These are phyloP conservation scores for Catharus ustulatus DNA, from an alignment of 2,797 vertebrate genomes.

Conservation along the genomic window DNA sequence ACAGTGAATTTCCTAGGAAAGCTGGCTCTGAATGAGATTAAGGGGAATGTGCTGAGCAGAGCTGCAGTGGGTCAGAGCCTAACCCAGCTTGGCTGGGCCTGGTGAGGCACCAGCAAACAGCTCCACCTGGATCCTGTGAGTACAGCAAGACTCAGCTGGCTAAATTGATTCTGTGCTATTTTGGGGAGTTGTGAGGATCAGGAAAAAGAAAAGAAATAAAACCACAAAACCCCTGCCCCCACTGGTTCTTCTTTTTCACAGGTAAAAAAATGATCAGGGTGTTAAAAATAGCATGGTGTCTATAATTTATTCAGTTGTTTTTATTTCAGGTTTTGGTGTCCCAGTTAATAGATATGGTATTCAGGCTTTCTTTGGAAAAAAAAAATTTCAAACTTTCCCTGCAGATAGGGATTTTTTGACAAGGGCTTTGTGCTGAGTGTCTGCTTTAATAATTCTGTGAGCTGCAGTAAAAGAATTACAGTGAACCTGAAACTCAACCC, in stretches of 20 bases:
- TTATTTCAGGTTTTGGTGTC: neutral
- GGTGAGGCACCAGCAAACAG: neutral
- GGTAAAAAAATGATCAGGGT: neutral
- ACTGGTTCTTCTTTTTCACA: neutral
- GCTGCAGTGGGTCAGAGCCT: fast-evolving
- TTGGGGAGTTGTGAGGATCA: neutral
- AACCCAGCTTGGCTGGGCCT: neutral
- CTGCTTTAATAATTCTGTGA: neutral
- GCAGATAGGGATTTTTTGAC: neutral
- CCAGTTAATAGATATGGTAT: neutral
- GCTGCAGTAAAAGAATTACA: neutral
- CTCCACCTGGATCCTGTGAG: neutral
- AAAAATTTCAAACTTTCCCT: neutral
- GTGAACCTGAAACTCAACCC: neutral
- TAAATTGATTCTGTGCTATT: neutral
- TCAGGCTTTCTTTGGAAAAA: neutral
- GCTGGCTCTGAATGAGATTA: neutral
- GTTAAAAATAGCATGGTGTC: neutral
- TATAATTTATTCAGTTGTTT: neutral
- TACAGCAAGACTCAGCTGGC: neutral
- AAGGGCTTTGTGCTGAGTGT: neutral
- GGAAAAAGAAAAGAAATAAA: neutral
- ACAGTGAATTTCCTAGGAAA: neutral
- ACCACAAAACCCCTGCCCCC: neutral
- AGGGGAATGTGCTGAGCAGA: neutral